Conservation (phyloP, 2,113 vertebrate genomes). For the Cyphomyrus discorhynchus region DNA sequence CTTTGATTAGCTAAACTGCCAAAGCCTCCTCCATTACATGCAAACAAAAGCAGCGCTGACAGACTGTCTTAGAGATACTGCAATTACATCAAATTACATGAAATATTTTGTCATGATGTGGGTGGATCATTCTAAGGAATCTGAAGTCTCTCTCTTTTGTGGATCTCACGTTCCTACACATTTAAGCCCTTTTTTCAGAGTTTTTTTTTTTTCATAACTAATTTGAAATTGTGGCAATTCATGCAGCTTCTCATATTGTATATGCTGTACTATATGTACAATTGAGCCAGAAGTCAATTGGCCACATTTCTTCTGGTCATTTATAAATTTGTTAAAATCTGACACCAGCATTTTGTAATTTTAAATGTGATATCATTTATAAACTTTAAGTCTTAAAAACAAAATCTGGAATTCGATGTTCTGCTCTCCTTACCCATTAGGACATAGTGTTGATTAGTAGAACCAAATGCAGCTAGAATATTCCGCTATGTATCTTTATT, state of each 20-base stretch:
- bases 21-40: neutral
- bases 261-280: neutral
- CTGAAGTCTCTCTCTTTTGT: neutral
- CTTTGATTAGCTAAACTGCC: neutral
- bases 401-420: neutral
- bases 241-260: neutral
- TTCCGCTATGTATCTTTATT: neutral
- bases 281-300: neutral
- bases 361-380: neutral
- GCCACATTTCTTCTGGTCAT: neutral
- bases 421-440: neutral
- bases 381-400: neutral
- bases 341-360: neutral
- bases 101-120: slow-evolving; percentile 3
- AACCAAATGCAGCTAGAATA: neutral
- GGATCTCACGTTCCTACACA: neutral
- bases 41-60: neutral
- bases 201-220: neutral
- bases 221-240: neutral
- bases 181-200: neutral
- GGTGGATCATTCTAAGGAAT: neutral
- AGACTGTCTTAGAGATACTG: neutral
- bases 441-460: neutral
- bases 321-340: neutral
- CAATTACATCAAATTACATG: neutral